These are phyloP conservation scores for Halcyon smyrnensis DNA, from an alignment of 2,797 vertebrate species.

Conservation along the genomic window DNA sequence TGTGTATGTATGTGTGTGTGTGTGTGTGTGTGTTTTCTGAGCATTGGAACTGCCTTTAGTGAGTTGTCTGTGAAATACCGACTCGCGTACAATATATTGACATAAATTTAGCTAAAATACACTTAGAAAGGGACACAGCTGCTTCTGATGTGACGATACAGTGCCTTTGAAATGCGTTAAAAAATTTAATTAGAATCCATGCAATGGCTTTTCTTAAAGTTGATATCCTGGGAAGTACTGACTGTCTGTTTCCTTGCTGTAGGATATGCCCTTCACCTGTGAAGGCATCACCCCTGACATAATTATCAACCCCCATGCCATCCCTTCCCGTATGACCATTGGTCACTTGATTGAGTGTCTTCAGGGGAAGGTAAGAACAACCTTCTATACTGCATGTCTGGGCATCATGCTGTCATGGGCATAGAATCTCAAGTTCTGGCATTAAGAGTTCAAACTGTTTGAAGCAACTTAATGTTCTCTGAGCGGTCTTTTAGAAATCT, in stretches of 20 bases:
- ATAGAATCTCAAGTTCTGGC: neutral
- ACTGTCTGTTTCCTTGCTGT: neutral
- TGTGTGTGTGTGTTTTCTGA: neutral
- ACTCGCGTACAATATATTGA: neutral
- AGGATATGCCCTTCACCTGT: constrained; percentile 99
- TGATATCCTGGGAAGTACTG: neutral
- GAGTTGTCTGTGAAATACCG: neutral
- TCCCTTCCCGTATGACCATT: constrained; percentile 98
- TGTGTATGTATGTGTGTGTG: neutral
- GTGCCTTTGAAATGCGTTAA: neutral
- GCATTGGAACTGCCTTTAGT: neutral
- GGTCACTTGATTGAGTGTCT: constrained; percentile 99
- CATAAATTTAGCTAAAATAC: neutral
- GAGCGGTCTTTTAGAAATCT: neutral
- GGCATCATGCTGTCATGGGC: neutral
- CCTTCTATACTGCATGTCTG: neutral
- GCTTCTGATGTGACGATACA: fast-evolving
- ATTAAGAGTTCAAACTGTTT: neutral
- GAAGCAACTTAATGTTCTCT: neutral
- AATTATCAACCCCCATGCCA: constrained; percentile 98
- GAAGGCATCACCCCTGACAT: constrained; percentile 98
- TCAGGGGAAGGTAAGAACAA: constrained; percentile 91
- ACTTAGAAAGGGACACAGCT: neutral
- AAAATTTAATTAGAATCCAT: neutral
- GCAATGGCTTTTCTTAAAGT: neutral